Evolutionary conservation across 2,113 vertebrate species (phyloP).

Genomic region (Pavo muticus): DNA sequence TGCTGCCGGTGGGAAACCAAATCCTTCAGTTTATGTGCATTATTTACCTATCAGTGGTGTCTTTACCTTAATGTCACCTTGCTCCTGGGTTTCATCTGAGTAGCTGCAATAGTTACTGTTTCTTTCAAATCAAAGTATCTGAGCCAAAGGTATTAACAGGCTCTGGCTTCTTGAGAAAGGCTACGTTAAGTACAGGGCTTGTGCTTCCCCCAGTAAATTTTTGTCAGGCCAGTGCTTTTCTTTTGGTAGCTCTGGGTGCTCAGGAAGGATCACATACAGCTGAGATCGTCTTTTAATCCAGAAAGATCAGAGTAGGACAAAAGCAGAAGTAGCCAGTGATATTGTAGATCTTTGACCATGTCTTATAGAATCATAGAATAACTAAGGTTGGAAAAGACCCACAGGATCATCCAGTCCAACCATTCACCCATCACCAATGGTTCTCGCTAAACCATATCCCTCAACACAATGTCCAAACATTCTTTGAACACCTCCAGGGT

Average conservation of each 20-base stretch:
- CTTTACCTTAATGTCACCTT: not conserved
- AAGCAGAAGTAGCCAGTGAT: accelerated
- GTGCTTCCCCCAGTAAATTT: not conserved
- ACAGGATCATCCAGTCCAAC: no score
- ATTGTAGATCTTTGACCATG: not conserved
- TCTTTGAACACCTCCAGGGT: no score
- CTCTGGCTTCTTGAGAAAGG: not conserved
- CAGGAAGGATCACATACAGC: not conserved
- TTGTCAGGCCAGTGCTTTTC: not conserved
- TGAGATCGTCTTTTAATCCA: not conserved
- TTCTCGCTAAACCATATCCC: no score
- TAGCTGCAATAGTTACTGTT: not conserved
- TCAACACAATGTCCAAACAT: no score
- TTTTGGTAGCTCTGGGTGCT: not conserved
- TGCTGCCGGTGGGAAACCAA: not conserved
- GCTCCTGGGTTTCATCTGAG: not conserved
- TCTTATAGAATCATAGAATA: no score
- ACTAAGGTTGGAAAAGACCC: no score
- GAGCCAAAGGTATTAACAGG: not conserved
- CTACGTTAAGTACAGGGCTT: not conserved
- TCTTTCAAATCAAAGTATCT: not conserved
- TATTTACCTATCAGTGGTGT: not conserved
- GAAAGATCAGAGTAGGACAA: not conserved
- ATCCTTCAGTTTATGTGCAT: not conserved
- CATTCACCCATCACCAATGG: no score